Evolutionary conservation across 2,113 vertebrate species (phyloP), one percentile per base, ranked within the genome.

Genomic region (Aspidoscelis tigris): DNA sequence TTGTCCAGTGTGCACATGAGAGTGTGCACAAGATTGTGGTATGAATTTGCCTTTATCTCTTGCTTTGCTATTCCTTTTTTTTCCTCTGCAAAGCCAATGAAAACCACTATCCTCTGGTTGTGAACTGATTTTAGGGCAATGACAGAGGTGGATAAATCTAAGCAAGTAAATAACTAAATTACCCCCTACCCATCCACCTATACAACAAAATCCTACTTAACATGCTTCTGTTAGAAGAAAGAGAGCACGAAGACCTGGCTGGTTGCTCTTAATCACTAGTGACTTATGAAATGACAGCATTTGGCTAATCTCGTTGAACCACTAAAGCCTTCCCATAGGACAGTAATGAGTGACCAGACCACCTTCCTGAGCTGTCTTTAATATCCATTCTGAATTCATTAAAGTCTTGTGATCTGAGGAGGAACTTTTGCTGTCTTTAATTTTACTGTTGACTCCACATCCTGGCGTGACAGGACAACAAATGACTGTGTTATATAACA

Each of bases 251-350:
- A 61, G 90, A 92, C 68, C 74, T 80, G 86, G 14, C 39, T 88
- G 72, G 16, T 86, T 92, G 90, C 76, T 80, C 88, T 92, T 94
- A 94, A 91, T 91, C 91, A 89, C 84, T 86, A 92, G 91, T 84
- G 58, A 89, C 86, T 93, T 87, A 44, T 89, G 91, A 94, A 89
- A 86, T 86, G 90, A 84, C 92, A 90, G 86, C 81, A 24, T 87
- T 86, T 86, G 85, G 91, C 88, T 91, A 80, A 86, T 72, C 53
- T 88, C 86, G 58, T 92, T 83, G 83, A 91, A 18, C 76, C 87
- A 90, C 85, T 91, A 90, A 90, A 87, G 84, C 78, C 89, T 89
- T 78, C 92, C 91, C 92, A 87, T 71, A 33, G 89, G 82, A 84
- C 76, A 84, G 68, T 12, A 2, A 86, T 92, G 93, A 90, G 55